Evolutionary conservation across 2,113 vertebrate species (phyloP).

Genomic region (Xiphophorus maculatus): DNA sequence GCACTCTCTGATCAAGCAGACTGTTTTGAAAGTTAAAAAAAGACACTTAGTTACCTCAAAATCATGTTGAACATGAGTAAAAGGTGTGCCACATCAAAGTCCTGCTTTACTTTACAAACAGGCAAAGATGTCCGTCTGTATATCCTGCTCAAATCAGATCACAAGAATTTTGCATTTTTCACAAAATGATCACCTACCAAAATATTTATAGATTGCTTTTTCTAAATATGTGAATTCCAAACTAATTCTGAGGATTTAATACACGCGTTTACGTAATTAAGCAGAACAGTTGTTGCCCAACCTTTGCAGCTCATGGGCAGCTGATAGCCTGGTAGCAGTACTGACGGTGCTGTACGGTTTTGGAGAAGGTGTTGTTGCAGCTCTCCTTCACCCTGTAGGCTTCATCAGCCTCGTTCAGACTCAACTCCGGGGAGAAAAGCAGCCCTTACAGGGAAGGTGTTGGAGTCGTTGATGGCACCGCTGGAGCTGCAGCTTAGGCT

Average conservation of each 20-base stretch:
- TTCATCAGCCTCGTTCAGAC: slow-evolving; percentile 60
- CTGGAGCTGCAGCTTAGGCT: slow-evolving; percentile 55
- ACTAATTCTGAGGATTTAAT: not conserved
- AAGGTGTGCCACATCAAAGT: no score
- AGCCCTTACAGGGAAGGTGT: slow-evolving; percentile 42
- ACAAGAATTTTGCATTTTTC: no score
- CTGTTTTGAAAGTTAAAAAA: no score
- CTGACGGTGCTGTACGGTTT: slow-evolving; percentile 43
- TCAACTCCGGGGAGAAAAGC: slow-evolving; percentile 36
- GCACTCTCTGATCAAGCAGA: no score
- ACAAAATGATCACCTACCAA: no score
- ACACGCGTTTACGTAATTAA: not conserved
- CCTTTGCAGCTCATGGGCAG: slow-evolving; percentile 18
- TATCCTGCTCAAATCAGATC: no score
- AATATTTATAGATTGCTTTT: no score
- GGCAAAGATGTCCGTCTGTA: no score
- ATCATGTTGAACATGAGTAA: no score
- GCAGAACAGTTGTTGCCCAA: not conserved
- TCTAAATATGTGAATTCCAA: not conserved
- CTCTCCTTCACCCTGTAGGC: slow-evolving; percentile 63
- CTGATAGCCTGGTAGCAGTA: slow-evolving; percentile 3
- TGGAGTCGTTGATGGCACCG: slow-evolving; percentile 45
- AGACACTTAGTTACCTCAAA: no score
- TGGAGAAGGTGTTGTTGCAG: slow-evolving; percentile 23
- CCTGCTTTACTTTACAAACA: no score